Base-by-base conservation (phyloP, 2,797 vertebrate species). In the Calcarius lapponicus region DNA sequence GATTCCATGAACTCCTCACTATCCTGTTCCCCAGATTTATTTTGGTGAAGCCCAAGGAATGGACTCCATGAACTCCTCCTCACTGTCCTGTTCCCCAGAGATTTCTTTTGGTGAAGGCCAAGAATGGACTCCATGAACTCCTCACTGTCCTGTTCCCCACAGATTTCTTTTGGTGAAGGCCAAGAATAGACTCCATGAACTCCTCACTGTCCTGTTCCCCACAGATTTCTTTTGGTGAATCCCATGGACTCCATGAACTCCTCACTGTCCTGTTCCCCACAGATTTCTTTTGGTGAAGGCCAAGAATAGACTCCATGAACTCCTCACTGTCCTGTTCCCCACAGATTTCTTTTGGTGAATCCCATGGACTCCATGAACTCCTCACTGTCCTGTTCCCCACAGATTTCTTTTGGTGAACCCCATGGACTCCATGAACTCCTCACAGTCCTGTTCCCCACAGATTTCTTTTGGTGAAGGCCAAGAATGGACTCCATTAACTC, bases 151-250 rank as follows among this genome's bases (percentile, higher is more conserved):
- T 22, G 32, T 15, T 10, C 13, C 13, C n/a, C n/a, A n/a, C 53
- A 54, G 5, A n/a, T 14, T 56, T 3, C n/a, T n/a, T 56, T 7
- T n/a, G 54, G 32, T 22, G 54, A n/a, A n/a, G 0, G 3, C 13
- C 20, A 10, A 14, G 20, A 22, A 56, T 16, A 9, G 21, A 16
- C 32, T n/a, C 54, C 32, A 56, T 34, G 54, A 57, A 10, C 54
- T n/a, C 54, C 10, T 11, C 20, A 7, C 32, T 56, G 32, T 56
- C 32, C 54, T 10, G 4, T 10, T 10, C 13, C 20, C n/a, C n/a
- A n/a, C 32, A 54, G 5, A 56, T 10, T 56, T 7, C 22, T 15
- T 56, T 7, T 75, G 87, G 25, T 34, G 69, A 42, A 51, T n/a
- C 7, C 29, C 17, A 36, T 6, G n/a, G 26, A 19, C 4, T 51